A percentile compares a stretch with the other conserved stretches of the same genome.
phyloP scores from a whole-genome alignment of 1,140 invertebrate species.

The Drosophila ironensis region DNA sequence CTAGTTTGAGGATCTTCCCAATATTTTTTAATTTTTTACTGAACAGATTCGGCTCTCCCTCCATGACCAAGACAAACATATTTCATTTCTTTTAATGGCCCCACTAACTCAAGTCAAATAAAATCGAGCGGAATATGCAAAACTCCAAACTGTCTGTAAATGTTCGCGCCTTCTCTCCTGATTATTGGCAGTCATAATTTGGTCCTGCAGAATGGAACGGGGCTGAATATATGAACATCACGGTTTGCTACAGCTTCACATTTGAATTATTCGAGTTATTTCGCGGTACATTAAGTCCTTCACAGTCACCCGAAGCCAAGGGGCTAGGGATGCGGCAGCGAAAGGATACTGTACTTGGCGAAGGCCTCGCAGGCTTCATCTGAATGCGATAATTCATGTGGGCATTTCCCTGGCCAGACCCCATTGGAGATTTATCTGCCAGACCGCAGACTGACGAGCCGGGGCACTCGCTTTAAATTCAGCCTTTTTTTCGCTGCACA shows the following conservation, averaged over 20 bases:
- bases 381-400: conserved; percentile 52
- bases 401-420: conserved; percentile 27
- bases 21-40: background rate
- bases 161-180: conserved; percentile 46
- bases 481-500: conserved; percentile 14
- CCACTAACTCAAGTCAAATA: conserved; percentile 33
- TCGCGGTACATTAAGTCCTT: conserved; percentile 57
- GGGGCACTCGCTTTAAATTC: conserved; percentile 26
- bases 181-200: conserved; percentile 56
- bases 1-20: too few relatives aligned
- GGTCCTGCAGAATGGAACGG: conserved; percentile 35
- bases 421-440: conserved; percentile 40
- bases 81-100: conserved; percentile 21
- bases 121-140: background rate
- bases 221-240: conserved; percentile 34
- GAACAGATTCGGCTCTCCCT: background rate
- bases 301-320: conserved; percentile 6
- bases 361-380: conserved; percentile 30
- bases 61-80: conserved; percentile 6
- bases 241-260: conserved; percentile 28
- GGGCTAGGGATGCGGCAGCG: too few relatives aligned
- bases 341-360: conserved; percentile 10
- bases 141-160: conserved; percentile 44
- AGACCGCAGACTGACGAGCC: conserved; percentile 35
- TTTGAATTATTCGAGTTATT: conserved; percentile 68